Evolutionary conservation across 1,140 invertebrate genomes (phyloP).

Genomic region (Drosophila neocordata): DNA sequence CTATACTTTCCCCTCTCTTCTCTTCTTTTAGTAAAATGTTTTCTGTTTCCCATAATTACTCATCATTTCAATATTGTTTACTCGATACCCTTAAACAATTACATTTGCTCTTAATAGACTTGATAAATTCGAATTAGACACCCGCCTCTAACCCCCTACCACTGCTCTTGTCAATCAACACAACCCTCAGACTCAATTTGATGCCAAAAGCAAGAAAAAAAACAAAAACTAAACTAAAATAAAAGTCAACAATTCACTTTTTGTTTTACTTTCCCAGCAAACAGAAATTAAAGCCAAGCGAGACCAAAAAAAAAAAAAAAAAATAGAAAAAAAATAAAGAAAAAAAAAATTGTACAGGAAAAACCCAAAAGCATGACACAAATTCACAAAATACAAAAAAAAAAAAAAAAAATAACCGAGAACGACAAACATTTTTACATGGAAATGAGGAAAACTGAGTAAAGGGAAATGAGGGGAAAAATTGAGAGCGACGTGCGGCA

Average conservation of each 20-base stretch:
- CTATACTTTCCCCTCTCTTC: too few relatives aligned
- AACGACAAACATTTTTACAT: constrained; percentile 26
- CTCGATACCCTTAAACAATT: constrained; percentile 7
- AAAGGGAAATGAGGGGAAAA: constrained; percentile 57
- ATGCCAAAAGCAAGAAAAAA: not conserved
- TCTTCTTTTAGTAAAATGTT: too few relatives aligned
- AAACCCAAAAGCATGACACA: constrained; percentile 68
- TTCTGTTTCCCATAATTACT: constrained; percentile 1
- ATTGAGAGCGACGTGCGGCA: constrained; percentile 60
- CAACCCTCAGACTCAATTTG: not conserved
- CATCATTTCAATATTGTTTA: constrained; percentile 1
- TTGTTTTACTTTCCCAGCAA: constrained; percentile 73
- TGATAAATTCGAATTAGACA: constrained; percentile 55
- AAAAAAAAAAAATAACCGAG: constrained; percentile 13
- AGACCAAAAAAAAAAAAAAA: constrained; percentile 27
- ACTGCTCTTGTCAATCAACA: not conserved
- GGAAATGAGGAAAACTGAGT: constrained; percentile 66
- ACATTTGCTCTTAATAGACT: constrained; percentile 11
- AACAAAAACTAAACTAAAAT: constrained; percentile 41
- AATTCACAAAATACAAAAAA: constrained; percentile 66
- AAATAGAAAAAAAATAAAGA: constrained; percentile 18
- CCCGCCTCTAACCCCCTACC: not conserved
- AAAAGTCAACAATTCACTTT: constrained; percentile 66
- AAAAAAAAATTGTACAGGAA: constrained; percentile 47
- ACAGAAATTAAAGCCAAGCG: constrained; percentile 72